Conservation (phyloP, 2,888 invertebrate genomes). For the Ormyrus labotus region DNA sequence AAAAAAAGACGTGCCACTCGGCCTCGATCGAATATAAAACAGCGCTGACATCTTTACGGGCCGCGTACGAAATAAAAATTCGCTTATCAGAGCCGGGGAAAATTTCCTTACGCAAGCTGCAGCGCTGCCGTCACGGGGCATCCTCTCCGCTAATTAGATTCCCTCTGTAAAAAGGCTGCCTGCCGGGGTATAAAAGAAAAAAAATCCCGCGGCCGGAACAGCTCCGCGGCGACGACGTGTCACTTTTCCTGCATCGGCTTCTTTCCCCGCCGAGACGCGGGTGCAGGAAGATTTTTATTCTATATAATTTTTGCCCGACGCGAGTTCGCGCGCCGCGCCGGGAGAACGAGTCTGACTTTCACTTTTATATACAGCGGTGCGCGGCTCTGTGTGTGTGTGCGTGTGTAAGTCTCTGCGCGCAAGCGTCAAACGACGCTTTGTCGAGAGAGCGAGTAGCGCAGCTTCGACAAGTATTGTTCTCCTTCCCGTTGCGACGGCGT, state of each 20-base stretch:
- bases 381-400: not conserved
- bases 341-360: constrained; percentile 49
- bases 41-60: not conserved
- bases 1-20: too few species aligned
- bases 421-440: constrained; percentile 39
- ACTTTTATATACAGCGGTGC: constrained; percentile 45
- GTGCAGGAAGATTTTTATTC: constrained; percentile 38
- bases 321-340: constrained; percentile 7
- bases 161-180: too few species aligned
- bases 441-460: constrained; percentile 12
- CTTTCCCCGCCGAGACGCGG: not conserved
- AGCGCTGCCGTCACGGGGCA: not conserved
- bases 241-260: not conserved
- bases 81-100: constrained; percentile 10
- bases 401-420: not conserved
- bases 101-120: constrained; percentile 29
- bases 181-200: not conserved
- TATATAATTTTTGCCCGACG: constrained; percentile 29
- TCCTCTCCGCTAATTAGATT: too few species aligned
- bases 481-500: not conserved
- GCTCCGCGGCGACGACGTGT: not conserved
- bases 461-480: constrained; percentile 47
- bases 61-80: constrained; percentile 12
- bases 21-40: not conserved
- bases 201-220: not conserved